Percentiles rank a stretch among this genome's conserved stretches.
phyloP scores from a whole-genome alignment of 2,888 invertebrate species.

The Herminia tarsipennalis region DNA sequence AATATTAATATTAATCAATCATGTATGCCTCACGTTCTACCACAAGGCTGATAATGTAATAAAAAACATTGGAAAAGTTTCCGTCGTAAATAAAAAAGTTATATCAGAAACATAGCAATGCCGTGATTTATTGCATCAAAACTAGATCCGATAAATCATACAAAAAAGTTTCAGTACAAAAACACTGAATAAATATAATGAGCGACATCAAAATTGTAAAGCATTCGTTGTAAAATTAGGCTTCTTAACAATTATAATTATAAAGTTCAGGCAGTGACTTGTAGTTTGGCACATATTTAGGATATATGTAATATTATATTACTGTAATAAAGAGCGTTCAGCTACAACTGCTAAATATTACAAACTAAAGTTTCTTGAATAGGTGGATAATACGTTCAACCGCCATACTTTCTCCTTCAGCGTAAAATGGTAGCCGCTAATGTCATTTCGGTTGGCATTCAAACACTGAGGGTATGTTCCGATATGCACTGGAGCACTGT shows the following conservation, averaged over 20 bases:
- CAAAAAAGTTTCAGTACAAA: not conserved
- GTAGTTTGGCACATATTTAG: constrained; percentile 24
- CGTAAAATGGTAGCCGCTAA: too few relatives aligned
- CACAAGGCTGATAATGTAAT: constrained; percentile 14
- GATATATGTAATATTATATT: not conserved
- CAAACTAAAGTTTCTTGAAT: too few relatives aligned
- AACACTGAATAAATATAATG: not conserved
- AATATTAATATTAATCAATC: constrained; percentile 21
- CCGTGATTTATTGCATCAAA: constrained; percentile 18
- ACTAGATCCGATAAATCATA: constrained; percentile 17
- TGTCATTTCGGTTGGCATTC: too few relatives aligned
- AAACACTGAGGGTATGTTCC: too few relatives aligned
- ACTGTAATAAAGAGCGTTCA: too few relatives aligned
- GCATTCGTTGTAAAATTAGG: constrained; percentile 35
- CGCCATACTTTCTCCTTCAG: too few relatives aligned
- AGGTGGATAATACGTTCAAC: too few relatives aligned
- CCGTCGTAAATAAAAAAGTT: constrained; percentile 28
- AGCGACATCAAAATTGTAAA: constrained; percentile 9
- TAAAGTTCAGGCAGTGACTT: constrained; percentile 15
- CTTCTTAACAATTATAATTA: constrained; percentile 11
- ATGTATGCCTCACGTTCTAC: constrained; percentile 3
- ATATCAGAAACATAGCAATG: constrained; percentile 21
- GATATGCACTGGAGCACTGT: too few relatives aligned
- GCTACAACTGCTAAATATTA: too few relatives aligned
- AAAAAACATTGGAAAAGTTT: constrained; percentile 24